These are phyloP conservation scores for Protomyctophum bolini DNA, from an alignment of 2,113 vertebrate genomes.

Conservation along the genomic window DNA sequence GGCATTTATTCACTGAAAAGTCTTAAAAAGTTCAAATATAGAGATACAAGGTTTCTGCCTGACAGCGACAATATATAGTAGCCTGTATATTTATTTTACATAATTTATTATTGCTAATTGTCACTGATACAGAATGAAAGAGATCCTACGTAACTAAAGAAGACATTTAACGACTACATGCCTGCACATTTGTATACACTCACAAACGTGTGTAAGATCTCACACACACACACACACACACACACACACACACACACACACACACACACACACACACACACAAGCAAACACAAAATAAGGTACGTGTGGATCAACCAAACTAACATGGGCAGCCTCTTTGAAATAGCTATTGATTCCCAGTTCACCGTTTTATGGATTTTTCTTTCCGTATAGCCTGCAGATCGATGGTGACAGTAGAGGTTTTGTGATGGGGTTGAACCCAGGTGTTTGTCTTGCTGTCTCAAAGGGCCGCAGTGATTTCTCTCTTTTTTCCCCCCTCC, in stretches of 20 bases:
- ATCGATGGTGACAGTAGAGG: slow-evolving; percentile 72
- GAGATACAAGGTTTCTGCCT: too few species aligned
- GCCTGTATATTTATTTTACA: too few species aligned
- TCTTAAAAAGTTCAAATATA: background rate
- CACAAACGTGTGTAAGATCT: background rate
- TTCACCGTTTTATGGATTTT: slow-evolving; percentile 73
- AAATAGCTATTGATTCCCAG: slow-evolving; percentile 77
- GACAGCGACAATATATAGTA: too few species aligned
- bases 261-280: slow-evolving; percentile 8
- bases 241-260: slow-evolving; percentile 10
- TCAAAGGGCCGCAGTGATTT: slow-evolving; percentile 64
- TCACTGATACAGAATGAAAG: too few species aligned
- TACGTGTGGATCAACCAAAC: slow-evolving; percentile 60
- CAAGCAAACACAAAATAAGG: slow-evolving; percentile 20
- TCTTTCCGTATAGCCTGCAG: slow-evolving; percentile 61
- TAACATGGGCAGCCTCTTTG: slow-evolving; percentile 62
- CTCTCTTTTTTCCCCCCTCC: slow-evolving; percentile 47
- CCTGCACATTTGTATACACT: slow-evolving; percentile 9
- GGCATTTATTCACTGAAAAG: background rate
- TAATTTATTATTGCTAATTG: too few species aligned
- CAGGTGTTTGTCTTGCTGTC: slow-evolving; percentile 74
- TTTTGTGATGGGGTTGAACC: slow-evolving; percentile 73
- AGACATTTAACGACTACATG: slow-evolving; percentile 1
- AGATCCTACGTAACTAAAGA: too few species aligned
- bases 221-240: slow-evolving; percentile 17